Evolutionary conservation across 1,140 invertebrate species (phyloP).

Genomic region (Papilio helenus): DNA sequence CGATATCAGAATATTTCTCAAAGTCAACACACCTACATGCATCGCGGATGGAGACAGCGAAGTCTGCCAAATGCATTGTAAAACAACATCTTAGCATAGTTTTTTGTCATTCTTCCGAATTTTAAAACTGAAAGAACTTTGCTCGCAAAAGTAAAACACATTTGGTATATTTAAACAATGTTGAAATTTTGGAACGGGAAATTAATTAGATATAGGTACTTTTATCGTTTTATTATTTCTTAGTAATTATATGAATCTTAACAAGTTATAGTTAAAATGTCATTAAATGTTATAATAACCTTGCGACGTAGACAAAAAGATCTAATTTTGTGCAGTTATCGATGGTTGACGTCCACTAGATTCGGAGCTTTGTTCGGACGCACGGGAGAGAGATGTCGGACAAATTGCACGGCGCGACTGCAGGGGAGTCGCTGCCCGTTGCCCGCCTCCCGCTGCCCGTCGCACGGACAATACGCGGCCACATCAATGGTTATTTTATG

Average conservation of each 20-base stretch:
- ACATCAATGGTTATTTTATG: conserved; percentile 71
- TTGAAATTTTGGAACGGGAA: neutral
- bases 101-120: neutral
- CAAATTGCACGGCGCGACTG: conserved; percentile 72
- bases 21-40: conserved; percentile 21
- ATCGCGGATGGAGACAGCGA: neutral
- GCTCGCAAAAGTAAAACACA: neutral
- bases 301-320: conserved; percentile 55
- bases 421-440: conserved; percentile 40
- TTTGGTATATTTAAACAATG: neutral
- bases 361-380: conserved; percentile 66
- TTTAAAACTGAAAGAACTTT: neutral
- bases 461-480: conserved; percentile 58
- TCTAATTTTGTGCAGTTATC: conserved; percentile 70
- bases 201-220: neutral
- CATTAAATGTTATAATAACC: too few relatives aligned
- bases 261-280: too few relatives aligned
- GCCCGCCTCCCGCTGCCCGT: conserved; percentile 38
- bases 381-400: conserved; percentile 74
- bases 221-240: too few relatives aligned
- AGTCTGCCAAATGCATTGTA: conserved; percentile 25
- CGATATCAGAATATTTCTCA: conserved; percentile 24
- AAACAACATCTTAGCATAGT: conserved; percentile 8
- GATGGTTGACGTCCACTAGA: conserved; percentile 69
- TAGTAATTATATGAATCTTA: too few relatives aligned